Evolutionary conservation across 2,113 vertebrate genomes (phyloP), one percentile per base, ranked within the genome.

Genomic region (Octodon degus): DNA sequence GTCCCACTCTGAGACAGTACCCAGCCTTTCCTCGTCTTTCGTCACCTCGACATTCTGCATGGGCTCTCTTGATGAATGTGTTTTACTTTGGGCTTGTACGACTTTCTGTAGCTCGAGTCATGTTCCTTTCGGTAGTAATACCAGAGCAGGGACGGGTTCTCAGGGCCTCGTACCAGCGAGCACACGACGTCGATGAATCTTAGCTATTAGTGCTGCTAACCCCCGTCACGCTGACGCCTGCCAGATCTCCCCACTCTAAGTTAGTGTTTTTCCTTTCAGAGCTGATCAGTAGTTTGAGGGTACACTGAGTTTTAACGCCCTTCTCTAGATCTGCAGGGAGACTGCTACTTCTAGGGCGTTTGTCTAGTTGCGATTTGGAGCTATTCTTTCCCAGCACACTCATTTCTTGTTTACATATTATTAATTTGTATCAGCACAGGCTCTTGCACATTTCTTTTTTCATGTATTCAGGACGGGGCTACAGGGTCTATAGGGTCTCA

Each of bases 1-100:
- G 11, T 67, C 92, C 79, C 37, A 72, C 0, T n/a, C 40, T 89
- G 8, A 81, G 53, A 63, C 12, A 40, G 14, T 47, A 82, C 74
- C 55, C 76, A 40, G 55, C 58, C 43, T 96, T 63, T 58, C 27
- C 55, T 96, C 67, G 27, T 70, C 55, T 88, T 79, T 90, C 34
- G 16, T 43, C 32, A 89, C 9, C 34, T 62, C 17, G 34, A 77
- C 67, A 22, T 40, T 25, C 79, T 47, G 13, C n/a, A 77, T 40
- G 40, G 90, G 32, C 89, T 86, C 55, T 89, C 91, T 80, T 86
- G 84, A 93, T 70, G 50, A 77, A 30, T 81, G 19, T 60, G 4
- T 22, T 14, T 77, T 55, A 25, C 0, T 43, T 47, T 92, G 58
- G 17, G 9, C 63, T 76, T 92, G 27, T 79, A 34, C 68, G 25